A percentile compares a stretch with the other conserved stretches of the same genome.
phyloP scores from a whole-genome alignment of 2,888 invertebrate genomes.

The Himalopsyche anomala region DNA sequence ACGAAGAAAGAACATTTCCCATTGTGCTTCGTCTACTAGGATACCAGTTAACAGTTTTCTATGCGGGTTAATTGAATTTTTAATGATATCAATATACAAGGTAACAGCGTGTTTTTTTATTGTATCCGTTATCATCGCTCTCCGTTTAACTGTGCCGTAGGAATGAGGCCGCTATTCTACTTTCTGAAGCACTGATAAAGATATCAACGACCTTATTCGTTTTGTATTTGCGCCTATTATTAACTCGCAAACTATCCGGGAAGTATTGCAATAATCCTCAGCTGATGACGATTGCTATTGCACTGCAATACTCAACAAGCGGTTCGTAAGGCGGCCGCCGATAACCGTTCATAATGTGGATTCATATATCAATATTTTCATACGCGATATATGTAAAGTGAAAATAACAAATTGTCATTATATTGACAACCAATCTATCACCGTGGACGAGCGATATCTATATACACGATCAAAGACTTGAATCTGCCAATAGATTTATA shows the following conservation, averaged over 20 bases:
- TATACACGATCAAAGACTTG: too few relatives aligned
- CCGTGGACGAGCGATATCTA: too few relatives aligned
- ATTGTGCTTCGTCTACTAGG: not conserved
- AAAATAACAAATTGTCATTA: too few relatives aligned
- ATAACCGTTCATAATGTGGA: too few relatives aligned
- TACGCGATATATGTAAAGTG: too few relatives aligned
- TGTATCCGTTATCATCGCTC: constrained; percentile 15
- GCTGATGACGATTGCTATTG: constrained; percentile 9
- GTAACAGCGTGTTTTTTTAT: constrained; percentile 8
- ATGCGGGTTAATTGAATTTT: constrained; percentile 20
- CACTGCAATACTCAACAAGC: not conserved
- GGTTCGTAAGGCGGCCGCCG: not conserved
- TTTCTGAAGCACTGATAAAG: constrained; percentile 43
- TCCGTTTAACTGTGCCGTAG: constrained; percentile 35
- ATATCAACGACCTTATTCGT: constrained; percentile 51
- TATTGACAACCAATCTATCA: too few relatives aligned
- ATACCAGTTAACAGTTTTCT: not conserved
- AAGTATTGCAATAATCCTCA: constrained; percentile 55
- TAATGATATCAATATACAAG: not conserved
- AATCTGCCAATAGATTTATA: too few relatives aligned
- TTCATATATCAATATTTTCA: too few relatives aligned
- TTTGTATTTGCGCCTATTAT: constrained; percentile 1
- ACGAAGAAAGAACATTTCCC: too few relatives aligned
- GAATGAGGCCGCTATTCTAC: constrained; percentile 40
- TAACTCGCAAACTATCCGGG: constrained; percentile 51